Evolutionary conservation across 2,113 vertebrate species (phyloP).

Genomic region (Crotalus viridis): DNA sequence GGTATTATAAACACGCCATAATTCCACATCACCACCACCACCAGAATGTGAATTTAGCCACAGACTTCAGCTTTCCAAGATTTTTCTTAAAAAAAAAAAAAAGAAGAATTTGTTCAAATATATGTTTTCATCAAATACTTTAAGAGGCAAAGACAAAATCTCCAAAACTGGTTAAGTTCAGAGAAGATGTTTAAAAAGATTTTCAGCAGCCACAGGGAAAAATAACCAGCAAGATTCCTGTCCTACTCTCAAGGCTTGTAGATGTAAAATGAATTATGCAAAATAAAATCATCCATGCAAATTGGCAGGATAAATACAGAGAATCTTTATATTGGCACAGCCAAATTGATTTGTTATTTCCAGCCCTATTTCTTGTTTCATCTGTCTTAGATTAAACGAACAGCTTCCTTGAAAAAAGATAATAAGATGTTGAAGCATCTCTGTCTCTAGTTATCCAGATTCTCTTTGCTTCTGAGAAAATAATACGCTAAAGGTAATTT

Average conservation of each 20-base stretch:
- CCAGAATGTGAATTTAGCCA: not conserved
- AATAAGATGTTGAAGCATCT: not conserved
- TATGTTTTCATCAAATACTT: not conserved
- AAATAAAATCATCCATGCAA: not conserved
- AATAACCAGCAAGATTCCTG: not conserved
- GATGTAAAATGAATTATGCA: not conserved
- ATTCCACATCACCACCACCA: not conserved
- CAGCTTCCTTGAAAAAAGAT: not conserved
- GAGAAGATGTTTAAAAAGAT: not conserved
- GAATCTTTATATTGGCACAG: not conserved
- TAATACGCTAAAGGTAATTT: not conserved
- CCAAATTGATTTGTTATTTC: not conserved
- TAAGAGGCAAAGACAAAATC: not conserved
- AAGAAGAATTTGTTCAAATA: not conserved
- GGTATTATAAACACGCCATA: not conserved
- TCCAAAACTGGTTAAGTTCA: not conserved
- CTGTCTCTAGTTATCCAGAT: not conserved
- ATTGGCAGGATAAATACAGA: not conserved
- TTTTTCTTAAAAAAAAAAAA: not conserved
- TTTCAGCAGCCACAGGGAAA: not conserved
- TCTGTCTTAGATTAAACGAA: not conserved
- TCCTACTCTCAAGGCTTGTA: not conserved
- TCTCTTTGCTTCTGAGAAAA: not conserved
- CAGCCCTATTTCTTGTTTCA: not conserved
- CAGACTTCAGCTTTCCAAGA: not conserved